phyloP scores from a whole-genome alignment of 2,113 vertebrate genomes.

The Apodemus speciosus region DNA sequence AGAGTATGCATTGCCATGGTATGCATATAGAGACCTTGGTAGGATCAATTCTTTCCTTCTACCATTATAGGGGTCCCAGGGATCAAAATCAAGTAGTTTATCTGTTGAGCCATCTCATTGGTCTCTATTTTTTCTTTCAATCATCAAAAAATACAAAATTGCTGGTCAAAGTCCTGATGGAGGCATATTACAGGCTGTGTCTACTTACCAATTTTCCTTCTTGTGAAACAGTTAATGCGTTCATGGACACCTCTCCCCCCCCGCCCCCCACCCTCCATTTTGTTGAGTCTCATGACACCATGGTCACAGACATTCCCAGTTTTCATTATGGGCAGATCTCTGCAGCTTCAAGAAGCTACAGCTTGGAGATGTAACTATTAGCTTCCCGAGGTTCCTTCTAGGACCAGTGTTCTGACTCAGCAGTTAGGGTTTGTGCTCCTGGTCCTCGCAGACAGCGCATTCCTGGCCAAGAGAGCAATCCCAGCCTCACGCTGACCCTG shows the following conservation, averaged over 20 bases:
- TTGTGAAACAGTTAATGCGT: neutral
- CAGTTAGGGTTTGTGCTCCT: conserved; percentile 25
- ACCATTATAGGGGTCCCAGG: neutral
- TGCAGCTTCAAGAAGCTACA: neutral
- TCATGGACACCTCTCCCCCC: neutral
- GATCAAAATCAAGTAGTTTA: neutral
- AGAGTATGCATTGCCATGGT: neutral
- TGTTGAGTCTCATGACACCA: neutral
- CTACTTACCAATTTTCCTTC: neutral
- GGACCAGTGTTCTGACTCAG: neutral
- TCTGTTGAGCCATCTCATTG: neutral
- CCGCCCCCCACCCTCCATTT: neutral
- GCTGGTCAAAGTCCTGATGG: neutral
- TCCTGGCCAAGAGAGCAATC: neutral
- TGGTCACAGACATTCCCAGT: neutral
- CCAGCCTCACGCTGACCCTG: neutral
- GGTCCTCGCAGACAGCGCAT: neutral
- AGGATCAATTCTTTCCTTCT: too few relatives aligned
- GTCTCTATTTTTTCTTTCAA: neutral
- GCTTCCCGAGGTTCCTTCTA: neutral
- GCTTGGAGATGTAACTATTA: neutral
- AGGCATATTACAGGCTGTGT: neutral
- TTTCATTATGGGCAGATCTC: neutral
- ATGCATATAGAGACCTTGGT: neutral
- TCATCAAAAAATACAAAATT: neutral